phyloP scores from a whole-genome alignment of 2,797 vertebrate species.

The Coregonus sp. region DNA sequence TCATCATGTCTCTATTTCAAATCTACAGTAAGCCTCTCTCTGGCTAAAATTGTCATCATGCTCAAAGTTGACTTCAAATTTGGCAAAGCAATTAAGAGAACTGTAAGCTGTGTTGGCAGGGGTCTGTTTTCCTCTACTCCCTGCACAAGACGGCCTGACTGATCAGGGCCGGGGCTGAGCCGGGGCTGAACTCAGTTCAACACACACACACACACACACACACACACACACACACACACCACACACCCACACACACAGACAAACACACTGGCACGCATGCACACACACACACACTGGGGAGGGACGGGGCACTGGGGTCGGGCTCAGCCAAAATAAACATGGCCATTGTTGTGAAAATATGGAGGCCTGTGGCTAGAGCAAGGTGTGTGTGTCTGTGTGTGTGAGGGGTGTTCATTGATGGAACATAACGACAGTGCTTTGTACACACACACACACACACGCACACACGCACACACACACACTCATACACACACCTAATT shows the following conservation, averaged over 20 bases:
- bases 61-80: conserved; percentile 13
- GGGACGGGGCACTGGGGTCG: neutral
- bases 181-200: too few species aligned
- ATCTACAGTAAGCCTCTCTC: conserved; percentile 14
- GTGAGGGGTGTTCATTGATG: neutral
- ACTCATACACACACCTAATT: neutral
- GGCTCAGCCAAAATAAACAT: neutral
- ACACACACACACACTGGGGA: neutral
- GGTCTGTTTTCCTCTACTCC: conserved; percentile 7
- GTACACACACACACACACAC: neutral
- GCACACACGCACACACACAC: neutral
- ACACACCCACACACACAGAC: neutral
- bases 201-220: neutral
- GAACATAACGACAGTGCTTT: neutral
- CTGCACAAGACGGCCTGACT: conserved; percentile 11
- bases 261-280: too few species aligned
- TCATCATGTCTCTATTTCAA: neutral
- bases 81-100: conserved; percentile 14
- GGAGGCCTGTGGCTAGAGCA: neutral
- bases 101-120: conserved; percentile 24
- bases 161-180: neutral
- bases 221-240: neutral
- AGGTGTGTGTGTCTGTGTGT: neutral
- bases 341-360: neutral
- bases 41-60: conserved; percentile 1